Base-by-base conservation (phyloP, 2,797 vertebrate species). In the Yasuhikotakia modesta region DNA sequence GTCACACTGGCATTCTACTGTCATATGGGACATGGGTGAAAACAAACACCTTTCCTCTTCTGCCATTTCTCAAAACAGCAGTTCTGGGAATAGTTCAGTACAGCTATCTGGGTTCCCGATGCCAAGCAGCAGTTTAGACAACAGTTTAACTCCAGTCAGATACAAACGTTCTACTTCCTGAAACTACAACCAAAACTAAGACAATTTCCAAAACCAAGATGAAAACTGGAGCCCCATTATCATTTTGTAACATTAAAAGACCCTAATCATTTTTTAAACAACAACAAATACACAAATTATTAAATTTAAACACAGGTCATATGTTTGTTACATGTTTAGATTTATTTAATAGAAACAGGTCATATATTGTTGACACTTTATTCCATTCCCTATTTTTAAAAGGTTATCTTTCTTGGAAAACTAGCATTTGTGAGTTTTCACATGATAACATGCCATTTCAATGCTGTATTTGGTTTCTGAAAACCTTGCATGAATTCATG, bases 21-120 rank as follows among this genome's bases (percentile, higher is more conserved):
- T 82, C 78, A 80, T 14, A 69, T 61, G 80, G 73, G 77, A 60
- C 22, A 64, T 57, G 21, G 55, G 48, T 60, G 53, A 61, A 73
- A 66, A 45, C 43, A 80, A 82, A 71, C 83, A 82, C 17, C 27
- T 63, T n/a, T 46, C 67, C 70, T 70, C 61, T 53, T 30, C 14
- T 50, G 58, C n/a, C 39, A 13, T 30, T 69, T 50, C 63, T 75
- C 35, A 17, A 75, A 66, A 69, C 64, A 32, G 2, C 3, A 61
- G 53, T 48, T 76, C 74, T 24, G 27, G 24, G 74, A 50, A 76
- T 1, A 48, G 7, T 27, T 67, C 35, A 46, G 16, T 24, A 46
- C 13, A 67, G 7, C 6, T 69, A 13, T 50, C 43, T 61, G 53
- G 19, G 43, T 43, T 61, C 30, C n/a, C 5, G 55, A 50, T 21